Percentiles rank a stretch among this genome's conserved stretches.
Evolutionary conservation across 2,888 invertebrate species (phyloP).

Genomic region (Nephrotoma guestfalica): DNA sequence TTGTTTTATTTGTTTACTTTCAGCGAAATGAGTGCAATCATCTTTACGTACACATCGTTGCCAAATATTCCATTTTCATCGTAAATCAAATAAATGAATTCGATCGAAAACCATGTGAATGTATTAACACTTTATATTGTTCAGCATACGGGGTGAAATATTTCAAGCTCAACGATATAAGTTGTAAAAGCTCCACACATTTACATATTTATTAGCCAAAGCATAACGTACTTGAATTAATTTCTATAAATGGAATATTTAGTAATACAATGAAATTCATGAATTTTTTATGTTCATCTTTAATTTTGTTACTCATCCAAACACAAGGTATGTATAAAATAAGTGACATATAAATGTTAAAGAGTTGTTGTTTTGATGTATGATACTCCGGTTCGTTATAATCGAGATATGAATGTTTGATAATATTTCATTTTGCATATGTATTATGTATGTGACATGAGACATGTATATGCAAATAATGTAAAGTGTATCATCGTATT

Average conservation of each 20-base stretch:
- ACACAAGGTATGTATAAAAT: background rate
- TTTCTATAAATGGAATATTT: background rate
- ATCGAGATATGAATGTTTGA: background rate
- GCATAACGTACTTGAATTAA: background rate
- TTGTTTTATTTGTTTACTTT: background rate
- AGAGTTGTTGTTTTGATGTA: background rate
- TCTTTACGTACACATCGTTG: background rate
- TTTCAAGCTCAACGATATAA: background rate
- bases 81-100: background rate
- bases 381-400: background rate
- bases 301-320: background rate
- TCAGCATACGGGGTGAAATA: background rate
- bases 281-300: slow-evolving; percentile 1
- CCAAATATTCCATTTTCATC: background rate
- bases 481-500: background rate
- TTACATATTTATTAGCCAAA: background rate
- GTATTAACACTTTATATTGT: background rate
- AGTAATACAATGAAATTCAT: slow-evolving; percentile 1
- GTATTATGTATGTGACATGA: background rate
- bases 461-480: background rate
- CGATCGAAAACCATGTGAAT: background rate
- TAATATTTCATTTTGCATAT: background rate
- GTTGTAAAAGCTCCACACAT: background rate
- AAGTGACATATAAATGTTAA: background rate
- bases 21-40: background rate